Evolutionary conservation across 2,113 vertebrate genomes (phyloP), one percentile per base, ranked within the genome.

Genomic region (Otocyon megalotis): DNA sequence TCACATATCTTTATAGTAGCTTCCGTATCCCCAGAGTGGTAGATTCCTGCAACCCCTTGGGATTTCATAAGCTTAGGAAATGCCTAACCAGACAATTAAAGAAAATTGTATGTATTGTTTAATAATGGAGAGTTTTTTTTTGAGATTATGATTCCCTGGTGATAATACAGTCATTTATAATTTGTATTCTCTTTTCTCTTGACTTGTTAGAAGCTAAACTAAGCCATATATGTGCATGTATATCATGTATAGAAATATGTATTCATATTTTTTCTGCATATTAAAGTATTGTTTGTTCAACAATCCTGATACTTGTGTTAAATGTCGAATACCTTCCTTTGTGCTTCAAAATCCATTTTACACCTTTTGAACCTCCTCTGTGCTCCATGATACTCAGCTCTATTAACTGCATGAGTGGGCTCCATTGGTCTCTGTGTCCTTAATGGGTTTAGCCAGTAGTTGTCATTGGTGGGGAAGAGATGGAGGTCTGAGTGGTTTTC

Each of bases 81-180:
- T 26, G 28, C 26, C 37, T 67, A 89, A 95, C 6, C 82, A 50
- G 85, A 60, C 28, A 94, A 92, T 97, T 97, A 95, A 93, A 74
- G 54, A 90, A 79, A 93, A 60, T 26, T 14, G 8, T 30, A 5
- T 54, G 37, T 26, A 5, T 30, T 50, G 24, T 72, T 90, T 22
- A 32, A 10, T 15, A 67, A 53, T 53, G 28, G 9, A 67, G 11
- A 16, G 17, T 30, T 35, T 5, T 15, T 37, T 81, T 72, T 93
- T 17, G 12, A 91, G 48, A 50, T 16, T 62, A 16, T 24, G 8
- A 85, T 85, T 11, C 4, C 14, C 11, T 71, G 0, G 12, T 83
- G 85, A 90, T 82, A 95, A 88, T 58, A 2, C 9, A 20, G 56
- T 48, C 32, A 17, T 6, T 80, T 2, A 80, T 56, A 56, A 62